Percentiles rank a stretch among this genome's conserved stretches.
These are phyloP conservation scores for Euwallacea fornicatus DNA, from an alignment of 1,140 invertebrate species.

Conservation along the genomic window DNA sequence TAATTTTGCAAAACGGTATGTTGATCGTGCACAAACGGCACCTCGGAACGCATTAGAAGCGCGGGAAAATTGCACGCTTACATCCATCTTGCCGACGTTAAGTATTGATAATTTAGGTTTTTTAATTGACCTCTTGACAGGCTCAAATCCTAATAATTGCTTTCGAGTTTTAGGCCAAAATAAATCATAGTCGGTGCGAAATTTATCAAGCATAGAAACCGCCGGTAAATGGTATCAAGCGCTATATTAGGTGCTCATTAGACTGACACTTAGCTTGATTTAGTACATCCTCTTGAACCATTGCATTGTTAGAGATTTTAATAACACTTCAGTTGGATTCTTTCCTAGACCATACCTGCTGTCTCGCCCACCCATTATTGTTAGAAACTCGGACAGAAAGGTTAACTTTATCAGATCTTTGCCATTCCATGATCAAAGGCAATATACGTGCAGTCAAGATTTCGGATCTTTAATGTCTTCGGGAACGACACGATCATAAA, in stretches of 20 bases:
- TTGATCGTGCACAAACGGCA: slow-evolving; percentile 1
- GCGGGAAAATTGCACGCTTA: not conserved
- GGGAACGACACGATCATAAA: not conserved
- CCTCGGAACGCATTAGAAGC: not conserved
- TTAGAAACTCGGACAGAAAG: not conserved
- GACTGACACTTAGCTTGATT: slow-evolving; percentile 1
- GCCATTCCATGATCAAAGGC: not conserved
- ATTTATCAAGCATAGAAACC: too few species aligned
- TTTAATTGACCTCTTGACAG: too few species aligned
- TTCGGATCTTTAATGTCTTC: not conserved
- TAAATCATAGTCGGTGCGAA: too few species aligned
- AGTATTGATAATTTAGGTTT: too few species aligned
- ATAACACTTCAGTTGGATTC: not conserved
- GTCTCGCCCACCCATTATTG: slow-evolving; percentile 2
- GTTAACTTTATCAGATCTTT: slow-evolving; percentile 2
- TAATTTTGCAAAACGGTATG: slow-evolving; percentile 1
- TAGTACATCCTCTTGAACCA: not conserved
- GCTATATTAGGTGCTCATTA: slow-evolving; percentile 2
- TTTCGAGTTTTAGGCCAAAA: too few species aligned
- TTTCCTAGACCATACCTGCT: not conserved
- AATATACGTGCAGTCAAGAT: not conserved
- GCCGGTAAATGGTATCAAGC: not conserved
- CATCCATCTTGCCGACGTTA: too few species aligned
- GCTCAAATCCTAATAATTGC: too few species aligned
- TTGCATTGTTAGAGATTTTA: slow-evolving; percentile 1